Percentiles rank a stretch among this genome's conserved stretches.
Conservation (phyloP, 2,113 vertebrate species). For the Halichoeres trimaculatus region DNA sequence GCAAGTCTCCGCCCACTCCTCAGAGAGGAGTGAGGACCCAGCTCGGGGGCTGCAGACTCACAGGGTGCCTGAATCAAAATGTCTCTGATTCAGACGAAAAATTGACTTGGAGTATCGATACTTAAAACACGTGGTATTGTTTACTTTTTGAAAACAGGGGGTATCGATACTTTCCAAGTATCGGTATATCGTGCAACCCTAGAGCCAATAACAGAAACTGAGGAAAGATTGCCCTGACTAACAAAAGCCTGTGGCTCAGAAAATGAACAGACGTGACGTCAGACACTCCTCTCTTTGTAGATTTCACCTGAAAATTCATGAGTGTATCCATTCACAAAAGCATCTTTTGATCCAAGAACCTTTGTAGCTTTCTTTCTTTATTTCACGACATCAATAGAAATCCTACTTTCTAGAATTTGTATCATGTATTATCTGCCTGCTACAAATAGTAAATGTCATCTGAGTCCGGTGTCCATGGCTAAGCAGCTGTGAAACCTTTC, state of each 20-base stretch:
- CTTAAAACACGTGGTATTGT: no score
- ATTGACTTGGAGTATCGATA: no score
- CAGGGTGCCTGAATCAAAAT: no score
- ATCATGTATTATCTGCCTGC: slow-evolving; percentile 11
- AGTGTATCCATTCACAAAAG: neutral
- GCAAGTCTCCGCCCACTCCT: no score
- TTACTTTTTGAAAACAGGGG: no score
- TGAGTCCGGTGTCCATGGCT: neutral
- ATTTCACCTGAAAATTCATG: neutral
- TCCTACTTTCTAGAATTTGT: neutral
- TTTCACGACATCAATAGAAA: neutral
- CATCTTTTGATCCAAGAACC: neutral
- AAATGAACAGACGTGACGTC: neutral
- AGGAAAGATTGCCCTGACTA: neutral
- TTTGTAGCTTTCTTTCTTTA: slow-evolving; percentile 1
- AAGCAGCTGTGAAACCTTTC: slow-evolving; percentile 2
- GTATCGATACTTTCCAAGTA: no score
- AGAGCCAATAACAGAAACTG: neutral
- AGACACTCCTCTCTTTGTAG: neutral
- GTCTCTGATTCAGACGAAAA: no score
- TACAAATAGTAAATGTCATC: slow-evolving; percentile 36
- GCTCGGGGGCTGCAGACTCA: no score
- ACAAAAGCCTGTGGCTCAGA: neutral
- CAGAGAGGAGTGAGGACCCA: no score
- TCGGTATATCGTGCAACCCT: no score